Conservation (phyloP, 2,797 vertebrate genomes). For the Tadarida brasiliensis region DNA sequence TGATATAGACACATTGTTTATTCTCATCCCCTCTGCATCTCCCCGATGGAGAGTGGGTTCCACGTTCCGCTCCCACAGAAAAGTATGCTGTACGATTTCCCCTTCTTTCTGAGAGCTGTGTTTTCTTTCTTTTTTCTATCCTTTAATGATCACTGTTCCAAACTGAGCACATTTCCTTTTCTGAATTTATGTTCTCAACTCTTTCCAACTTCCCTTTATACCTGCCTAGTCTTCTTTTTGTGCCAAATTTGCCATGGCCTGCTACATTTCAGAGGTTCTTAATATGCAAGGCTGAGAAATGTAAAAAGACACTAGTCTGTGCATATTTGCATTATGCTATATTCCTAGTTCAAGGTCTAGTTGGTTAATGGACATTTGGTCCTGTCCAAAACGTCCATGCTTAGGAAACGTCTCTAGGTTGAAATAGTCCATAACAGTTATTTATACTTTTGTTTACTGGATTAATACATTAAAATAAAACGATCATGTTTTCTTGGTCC, state of each 20-base stretch:
- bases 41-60: neutral
- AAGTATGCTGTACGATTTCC: neutral
- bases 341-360: neutral
- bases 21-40: neutral
- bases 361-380: neutral
- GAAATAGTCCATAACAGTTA: neutral
- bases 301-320: conserved; percentile 42
- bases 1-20: neutral
- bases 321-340: neutral
- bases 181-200: conserved; percentile 78
- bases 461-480: neutral
- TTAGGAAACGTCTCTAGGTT: neutral
- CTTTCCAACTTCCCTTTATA: conserved; percentile 82
- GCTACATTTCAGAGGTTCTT: conserved; percentile 72
- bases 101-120: neutral
- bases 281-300: conserved; percentile 41
- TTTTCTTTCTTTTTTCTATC: neutral
- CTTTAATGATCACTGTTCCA: conserved; percentile 53
- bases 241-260: conserved; percentile 68
- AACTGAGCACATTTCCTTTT: conserved; percentile 83
- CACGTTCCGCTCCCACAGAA: neutral
- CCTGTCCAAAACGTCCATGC: neutral
- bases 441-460: neutral
- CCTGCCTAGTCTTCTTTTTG: conserved; percentile 79
- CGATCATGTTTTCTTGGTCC: neutral